Conservation (phyloP, 1,140 invertebrate species). For the Microplitis mediator region DNA sequence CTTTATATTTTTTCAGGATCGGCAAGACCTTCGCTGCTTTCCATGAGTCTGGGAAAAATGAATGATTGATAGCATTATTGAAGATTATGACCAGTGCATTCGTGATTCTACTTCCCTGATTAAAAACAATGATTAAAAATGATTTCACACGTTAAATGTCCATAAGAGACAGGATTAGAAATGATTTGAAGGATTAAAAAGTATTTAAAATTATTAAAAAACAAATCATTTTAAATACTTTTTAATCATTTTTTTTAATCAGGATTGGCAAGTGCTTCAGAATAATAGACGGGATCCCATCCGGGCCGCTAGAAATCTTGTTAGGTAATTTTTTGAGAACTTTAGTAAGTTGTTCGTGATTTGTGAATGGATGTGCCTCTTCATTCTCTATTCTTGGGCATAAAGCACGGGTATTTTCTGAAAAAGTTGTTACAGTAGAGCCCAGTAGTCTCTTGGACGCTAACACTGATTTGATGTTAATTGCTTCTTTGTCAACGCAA, state of each 20-base stretch:
- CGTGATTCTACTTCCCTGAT: neutral
- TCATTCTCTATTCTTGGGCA: too few relatives aligned
- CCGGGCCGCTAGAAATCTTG: neutral
- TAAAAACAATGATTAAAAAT: too few relatives aligned
- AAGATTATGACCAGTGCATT: neutral
- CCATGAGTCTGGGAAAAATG: neutral
- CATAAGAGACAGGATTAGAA: too few relatives aligned
- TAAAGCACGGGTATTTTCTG: neutral
- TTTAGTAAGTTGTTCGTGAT: neutral
- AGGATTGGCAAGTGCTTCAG: neutral
- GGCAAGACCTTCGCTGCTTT: neutral
- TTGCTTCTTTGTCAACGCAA: neutral
- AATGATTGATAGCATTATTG: neutral
- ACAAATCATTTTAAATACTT: too few relatives aligned
- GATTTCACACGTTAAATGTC: too few relatives aligned
- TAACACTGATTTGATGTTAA: too few relatives aligned
- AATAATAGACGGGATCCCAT: neutral
- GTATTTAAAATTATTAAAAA: too few relatives aligned
- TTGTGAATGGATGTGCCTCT: too few relatives aligned
- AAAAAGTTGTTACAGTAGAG: too few relatives aligned
- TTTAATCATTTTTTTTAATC: too few relatives aligned
- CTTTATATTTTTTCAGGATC: conserved; percentile 34
- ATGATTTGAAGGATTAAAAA: too few relatives aligned
- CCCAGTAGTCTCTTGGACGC: too few relatives aligned
- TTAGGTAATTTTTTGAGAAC: neutral